Percentiles rank a stretch among this genome's conserved stretches.
Conservation (phyloP, 2,888 invertebrate genomes). For the Euzophera pinguis region DNA sequence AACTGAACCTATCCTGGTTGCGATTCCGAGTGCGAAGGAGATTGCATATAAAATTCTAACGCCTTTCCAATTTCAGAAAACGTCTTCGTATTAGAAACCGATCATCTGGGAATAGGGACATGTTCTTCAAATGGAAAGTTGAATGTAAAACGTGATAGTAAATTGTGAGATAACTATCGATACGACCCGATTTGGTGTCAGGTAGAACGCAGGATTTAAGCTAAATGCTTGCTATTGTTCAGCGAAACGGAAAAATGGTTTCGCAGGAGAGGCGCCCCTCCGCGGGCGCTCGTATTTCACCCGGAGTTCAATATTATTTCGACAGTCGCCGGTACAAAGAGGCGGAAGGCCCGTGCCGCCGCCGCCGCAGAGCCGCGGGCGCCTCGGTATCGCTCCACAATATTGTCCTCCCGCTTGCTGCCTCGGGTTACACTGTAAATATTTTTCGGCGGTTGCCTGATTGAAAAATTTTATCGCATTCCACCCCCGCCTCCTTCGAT, state of each 20-base stretch:
- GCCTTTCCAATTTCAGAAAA: constrained; percentile 34
- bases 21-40: constrained; percentile 41
- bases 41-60: constrained; percentile 41
- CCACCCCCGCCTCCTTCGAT: constrained; percentile 57
- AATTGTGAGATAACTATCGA: constrained; percentile 33
- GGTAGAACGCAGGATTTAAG: constrained; percentile 52
- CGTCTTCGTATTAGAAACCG: constrained; percentile 18
- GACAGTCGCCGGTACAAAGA: constrained; percentile 68
- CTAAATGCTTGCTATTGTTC: constrained; percentile 68
- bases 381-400: constrained; percentile 64
- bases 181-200: constrained; percentile 36
- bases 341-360: constrained; percentile 62
- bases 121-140: background rate
- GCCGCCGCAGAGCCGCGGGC: constrained; percentile 55
- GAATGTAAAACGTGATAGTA: constrained; percentile 10
- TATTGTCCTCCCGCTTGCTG: constrained; percentile 69
- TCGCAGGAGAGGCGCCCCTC: constrained; percentile 64
- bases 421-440: constrained; percentile 77
- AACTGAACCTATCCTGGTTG: constrained; percentile 40
- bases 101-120: constrained; percentile 19
- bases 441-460: constrained; percentile 75
- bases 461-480: constrained; percentile 77
- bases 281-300: constrained; percentile 74
- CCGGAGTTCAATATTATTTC: constrained; percentile 77
- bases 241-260: constrained; percentile 71